Evolutionary conservation across 2,888 invertebrate genomes (phyloP).

Genomic region (Sclerodermus sp.): DNA sequence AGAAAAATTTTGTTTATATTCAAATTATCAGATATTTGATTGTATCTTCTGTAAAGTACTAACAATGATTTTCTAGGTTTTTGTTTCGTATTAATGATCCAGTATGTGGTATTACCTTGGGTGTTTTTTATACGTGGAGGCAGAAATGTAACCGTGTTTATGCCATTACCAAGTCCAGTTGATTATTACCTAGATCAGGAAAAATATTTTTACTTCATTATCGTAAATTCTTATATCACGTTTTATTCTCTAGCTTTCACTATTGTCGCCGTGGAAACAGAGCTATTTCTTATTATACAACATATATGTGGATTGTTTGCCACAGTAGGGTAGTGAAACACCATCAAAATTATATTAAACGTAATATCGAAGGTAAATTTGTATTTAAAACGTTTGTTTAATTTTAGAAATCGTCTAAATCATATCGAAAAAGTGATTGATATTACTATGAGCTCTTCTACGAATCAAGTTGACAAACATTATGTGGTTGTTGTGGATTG

Average conservation of each 20-base stretch:
- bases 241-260: not conserved
- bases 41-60: no score
- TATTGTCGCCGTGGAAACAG: not conserved
- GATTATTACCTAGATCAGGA: not conserved
- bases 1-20: no score
- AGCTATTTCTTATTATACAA: conserved; percentile 2
- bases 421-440: not conserved
- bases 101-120: no score
- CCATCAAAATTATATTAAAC: not conserved
- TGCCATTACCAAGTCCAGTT: not conserved
- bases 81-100: no score
- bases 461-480: not conserved
- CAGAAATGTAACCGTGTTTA: no score
- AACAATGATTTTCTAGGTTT: no score
- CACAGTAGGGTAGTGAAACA: conserved; percentile 10
- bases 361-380: conserved; percentile 9
- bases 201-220: not conserved
- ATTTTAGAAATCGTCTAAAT: not conserved
- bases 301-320: conserved; percentile 16
- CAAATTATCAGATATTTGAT: no score
- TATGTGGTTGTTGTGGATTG: not conserved
- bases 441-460: not conserved
- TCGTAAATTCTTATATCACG: not conserved
- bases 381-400: not conserved
- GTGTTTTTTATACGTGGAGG: no score